Evolutionary conservation across 2,888 invertebrate genomes (phyloP), one percentile per base, ranked within the genome.

Genomic region (Melipona beecheii): DNA sequence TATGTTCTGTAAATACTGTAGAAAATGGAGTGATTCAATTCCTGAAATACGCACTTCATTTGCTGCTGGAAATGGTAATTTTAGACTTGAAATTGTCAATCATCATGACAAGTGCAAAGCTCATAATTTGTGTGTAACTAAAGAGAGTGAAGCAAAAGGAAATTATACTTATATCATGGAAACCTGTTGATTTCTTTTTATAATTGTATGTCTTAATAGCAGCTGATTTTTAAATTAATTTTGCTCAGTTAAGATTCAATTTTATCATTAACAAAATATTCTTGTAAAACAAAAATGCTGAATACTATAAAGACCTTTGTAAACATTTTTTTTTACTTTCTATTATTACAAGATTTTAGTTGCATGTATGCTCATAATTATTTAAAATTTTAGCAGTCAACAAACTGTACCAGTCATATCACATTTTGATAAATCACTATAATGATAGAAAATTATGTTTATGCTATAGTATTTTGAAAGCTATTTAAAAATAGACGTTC

Each of bases 101-200:
- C 97, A 97, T 94, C 97, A 97, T 92, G 96, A 97, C 93, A 97
- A 97, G 93, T 97, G 97, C 93, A 97, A 97, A 94, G 97, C 97
- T 54, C 97, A 97, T 93, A 96, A 96, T 89, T 94, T 97, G 90
- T 97, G 97, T 93, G 94, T 95, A 76, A 94, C 95, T 50, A 95
- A 95, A 91, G 96, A 96, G 89, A 93, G 93, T 70, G 87, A 87
- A 27, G 73, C 70, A 31, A 89, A 72, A 78, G 81, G 75, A 49
- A 79, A 58, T 81, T 79, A 86, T 27, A 24, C 81, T 60, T 87
- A 84, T 21, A 77, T 84, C 13, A 78, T 66, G 73, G 80, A 87
- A 71, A 81, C 83, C 5, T 89, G 81, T 66, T 89, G 84, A 78
- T 71, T 65, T 56, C 1, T 60, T 24, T 13, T 52, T 17, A 2